phyloP scores from a whole-genome alignment of 2,113 vertebrate genomes.

The Pachyramphus minor region DNA sequence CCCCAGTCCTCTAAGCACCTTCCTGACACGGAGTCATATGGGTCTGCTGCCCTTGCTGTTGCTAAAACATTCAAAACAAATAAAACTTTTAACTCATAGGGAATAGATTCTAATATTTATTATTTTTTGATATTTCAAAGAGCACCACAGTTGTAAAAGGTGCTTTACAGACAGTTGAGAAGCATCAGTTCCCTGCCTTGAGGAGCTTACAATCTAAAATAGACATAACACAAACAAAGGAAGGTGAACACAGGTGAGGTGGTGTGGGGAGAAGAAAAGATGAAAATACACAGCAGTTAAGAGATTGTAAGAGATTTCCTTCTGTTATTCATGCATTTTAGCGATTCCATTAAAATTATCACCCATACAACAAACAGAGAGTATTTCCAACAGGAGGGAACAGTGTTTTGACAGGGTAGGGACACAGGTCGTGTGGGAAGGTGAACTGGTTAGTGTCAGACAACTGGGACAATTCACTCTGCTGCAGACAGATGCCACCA shows the following conservation, averaged over 20 bases:
- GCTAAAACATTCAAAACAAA: slow-evolving; percentile 49
- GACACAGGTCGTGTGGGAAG: background rate
- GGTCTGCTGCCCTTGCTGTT: slow-evolving; percentile 1
- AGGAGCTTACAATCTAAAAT: slow-evolving; percentile 65
- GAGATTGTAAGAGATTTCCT: slow-evolving; percentile 6
- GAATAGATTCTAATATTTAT: slow-evolving; percentile 59
- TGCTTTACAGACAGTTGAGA: slow-evolving; percentile 62
- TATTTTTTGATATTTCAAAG: slow-evolving; percentile 54
- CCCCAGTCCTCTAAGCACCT: slow-evolving; percentile 35
- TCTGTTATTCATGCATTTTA: slow-evolving; percentile 51
- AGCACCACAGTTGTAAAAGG: slow-evolving; percentile 53
- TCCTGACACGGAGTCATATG: background rate
- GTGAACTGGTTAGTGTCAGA: slow-evolving; percentile 11
- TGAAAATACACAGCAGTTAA: slow-evolving; percentile 26
- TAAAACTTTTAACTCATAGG: slow-evolving; percentile 59
- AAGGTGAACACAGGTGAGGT: slow-evolving; percentile 26
- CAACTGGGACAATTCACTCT: background rate
- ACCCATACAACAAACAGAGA: slow-evolving; percentile 15
- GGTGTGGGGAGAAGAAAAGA: slow-evolving; percentile 37
- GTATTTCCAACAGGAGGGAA: background rate
- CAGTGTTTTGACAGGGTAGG: background rate
- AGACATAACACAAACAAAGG: slow-evolving; percentile 41
- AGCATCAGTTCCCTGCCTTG: slow-evolving; percentile 57
- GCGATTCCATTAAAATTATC: background rate
- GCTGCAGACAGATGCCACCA: background rate